These are phyloP conservation scores for Eubasilissa regina DNA, from an alignment of 1,140 invertebrate genomes.

Conservation along the genomic window DNA sequence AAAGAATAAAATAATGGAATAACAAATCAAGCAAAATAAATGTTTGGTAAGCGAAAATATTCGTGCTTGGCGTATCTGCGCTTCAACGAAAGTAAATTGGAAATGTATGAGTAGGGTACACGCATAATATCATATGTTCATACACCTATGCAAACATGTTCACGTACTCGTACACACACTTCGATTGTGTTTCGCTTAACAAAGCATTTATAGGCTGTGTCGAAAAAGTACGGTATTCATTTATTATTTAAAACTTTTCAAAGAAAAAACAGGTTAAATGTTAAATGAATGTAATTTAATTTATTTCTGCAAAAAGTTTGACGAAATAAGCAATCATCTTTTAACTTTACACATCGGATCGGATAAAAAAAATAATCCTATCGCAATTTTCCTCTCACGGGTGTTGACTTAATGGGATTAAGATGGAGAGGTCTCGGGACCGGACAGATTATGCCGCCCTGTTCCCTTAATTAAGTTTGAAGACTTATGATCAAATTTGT, in stretches of 20 bases:
- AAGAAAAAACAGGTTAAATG: no score
- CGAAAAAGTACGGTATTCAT: no score
- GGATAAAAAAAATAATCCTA: conserved; percentile 32
- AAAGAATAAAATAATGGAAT: conserved; percentile 18
- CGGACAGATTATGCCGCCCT: conserved; percentile 32
- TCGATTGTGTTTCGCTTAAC: no score
- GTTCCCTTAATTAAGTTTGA: conserved; percentile 39
- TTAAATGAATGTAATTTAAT: no score
- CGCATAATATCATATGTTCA: no score
- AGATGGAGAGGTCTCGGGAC: conserved; percentile 33
- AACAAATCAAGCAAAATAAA: conserved; percentile 41
- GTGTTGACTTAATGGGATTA: conserved; percentile 39
- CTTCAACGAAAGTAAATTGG: no score
- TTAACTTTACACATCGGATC: conserved; percentile 1
- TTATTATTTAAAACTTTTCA: no score
- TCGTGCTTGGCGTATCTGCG: not conserved
- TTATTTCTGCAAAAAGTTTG: no score
- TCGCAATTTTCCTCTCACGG: conserved; percentile 26
- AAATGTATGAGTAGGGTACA: no score
- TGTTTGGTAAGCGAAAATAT: conserved; percentile 25
- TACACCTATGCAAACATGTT: no score
- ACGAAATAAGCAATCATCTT: not conserved
- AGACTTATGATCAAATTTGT: conserved; percentile 45
- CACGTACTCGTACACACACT: no score
- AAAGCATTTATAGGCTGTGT: no score